These are phyloP conservation scores for Argynnis bischoffii DNA, from an alignment of 2,888 invertebrate species.

Conservation along the genomic window DNA sequence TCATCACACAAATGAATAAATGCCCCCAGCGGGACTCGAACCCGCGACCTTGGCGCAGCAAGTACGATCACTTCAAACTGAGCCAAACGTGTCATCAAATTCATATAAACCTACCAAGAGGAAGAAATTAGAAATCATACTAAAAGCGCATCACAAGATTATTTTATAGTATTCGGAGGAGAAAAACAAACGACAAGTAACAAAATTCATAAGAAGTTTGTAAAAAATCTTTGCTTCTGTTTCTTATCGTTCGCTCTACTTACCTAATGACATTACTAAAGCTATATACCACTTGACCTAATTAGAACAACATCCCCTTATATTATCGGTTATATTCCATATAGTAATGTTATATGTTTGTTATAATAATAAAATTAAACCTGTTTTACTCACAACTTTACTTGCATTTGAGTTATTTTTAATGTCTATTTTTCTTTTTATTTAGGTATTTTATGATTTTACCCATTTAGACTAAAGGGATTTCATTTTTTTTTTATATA, in stretches of 20 bases:
- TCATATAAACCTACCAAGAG: no score
- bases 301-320: not conserved
- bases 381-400: not conserved
- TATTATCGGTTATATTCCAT: not conserved
- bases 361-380: not conserved
- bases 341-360: not conserved
- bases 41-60: no score
- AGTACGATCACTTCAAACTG: no score
- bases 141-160: no score
- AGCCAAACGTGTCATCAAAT: no score
- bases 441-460: no score
- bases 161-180: not conserved
- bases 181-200: not conserved
- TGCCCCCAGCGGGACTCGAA: no score
- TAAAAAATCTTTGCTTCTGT: slow-evolving; percentile 8
- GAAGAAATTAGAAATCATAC: no score
- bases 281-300: slow-evolving; percentile 17
- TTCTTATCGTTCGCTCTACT: slow-evolving; percentile 6
- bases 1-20: no score
- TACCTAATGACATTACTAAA: slow-evolving; percentile 3
- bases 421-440: no score
- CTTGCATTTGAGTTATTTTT: not conserved
- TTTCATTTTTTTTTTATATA: no score
- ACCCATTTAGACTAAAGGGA: no score
- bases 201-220: not conserved